Evolutionary conservation across 2,888 invertebrate genomes (phyloP), one percentile per base, ranked within the genome.

Genomic region (Ectemnius continuus): DNA sequence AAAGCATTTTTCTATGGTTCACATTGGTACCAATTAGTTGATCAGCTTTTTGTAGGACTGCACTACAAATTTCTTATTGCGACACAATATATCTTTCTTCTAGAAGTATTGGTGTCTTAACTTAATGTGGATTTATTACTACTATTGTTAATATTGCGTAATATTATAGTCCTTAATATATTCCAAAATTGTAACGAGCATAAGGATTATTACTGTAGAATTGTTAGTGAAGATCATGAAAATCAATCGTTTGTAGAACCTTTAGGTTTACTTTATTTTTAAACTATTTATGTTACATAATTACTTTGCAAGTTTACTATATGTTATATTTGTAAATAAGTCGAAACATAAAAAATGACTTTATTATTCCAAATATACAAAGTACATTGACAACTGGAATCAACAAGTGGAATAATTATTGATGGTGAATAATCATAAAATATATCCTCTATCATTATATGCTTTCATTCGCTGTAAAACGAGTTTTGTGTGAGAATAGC

Each of bases 1-100:
- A 23, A 83, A 81, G 56, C 83, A 79, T 79, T 81, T 83, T 77
- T 83, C 70, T 81, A 77, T 79, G 61, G 79, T 79, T 36, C 36
- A 36, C 8, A 36, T 36, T 36, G 36, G 36, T 36, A 36, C 36
- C 36, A 36, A 36, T 36, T 36, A 36, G 36, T 36, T 36, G 36
- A 36, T 8, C 5, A 36, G 36, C 36, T 36, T 36, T 36, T 36
- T 36, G 36, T 36, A 36, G 36, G 11, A 36, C 1, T 8, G 36
- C 36, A 36, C 11, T 36, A 36, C 36, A 36, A 36, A 36, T 36
- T 11, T 36, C 36, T 36, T 36, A 11, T 36, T 36, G 36, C 36
- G 36, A 36, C 36, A 6, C 36, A 36, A 36, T 36, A 11, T 36
- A 36, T 36, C 56, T 61, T 78, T 67, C 78, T 75, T 56, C 70